These are phyloP conservation scores for Apodemia hepburni DNA, from an alignment of 2,888 invertebrate species.

Conservation along the genomic window DNA sequence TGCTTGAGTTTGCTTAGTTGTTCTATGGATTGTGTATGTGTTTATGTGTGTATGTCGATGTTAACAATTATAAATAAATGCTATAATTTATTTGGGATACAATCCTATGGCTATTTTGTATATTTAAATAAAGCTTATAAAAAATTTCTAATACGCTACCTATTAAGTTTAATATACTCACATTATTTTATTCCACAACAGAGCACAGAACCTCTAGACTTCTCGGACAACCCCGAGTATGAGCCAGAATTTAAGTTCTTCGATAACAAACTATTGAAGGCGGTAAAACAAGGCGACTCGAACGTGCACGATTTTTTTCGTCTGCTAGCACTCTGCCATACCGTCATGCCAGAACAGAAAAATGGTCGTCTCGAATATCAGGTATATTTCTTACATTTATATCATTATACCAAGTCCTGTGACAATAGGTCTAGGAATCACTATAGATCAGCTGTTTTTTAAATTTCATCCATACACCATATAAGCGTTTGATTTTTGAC, in stretches of 20 bases:
- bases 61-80: neutral
- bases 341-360: constrained; percentile 98
- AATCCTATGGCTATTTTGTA: neutral
- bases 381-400: constrained; percentile 40
- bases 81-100: neutral
- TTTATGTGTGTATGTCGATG: neutral
- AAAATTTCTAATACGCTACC: neutral
- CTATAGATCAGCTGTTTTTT: too few relatives aligned
- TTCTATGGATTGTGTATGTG: neutral
- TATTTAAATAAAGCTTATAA: neutral
- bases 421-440: too few relatives aligned
- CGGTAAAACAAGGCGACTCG: constrained; percentile 86
- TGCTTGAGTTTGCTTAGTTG: constrained; percentile 2
- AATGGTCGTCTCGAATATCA: constrained; percentile 91
- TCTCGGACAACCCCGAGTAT: constrained; percentile 95
- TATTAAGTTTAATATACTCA: neutral
- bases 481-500: too few relatives aligned
- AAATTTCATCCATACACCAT: too few relatives aligned
- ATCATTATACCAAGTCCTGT: too few relatives aligned
- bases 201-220: constrained; percentile 91
- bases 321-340: constrained; percentile 97
- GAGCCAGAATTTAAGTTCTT: constrained; percentile 97
- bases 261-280: constrained; percentile 91
- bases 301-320: constrained; percentile 94
- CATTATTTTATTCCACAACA: constrained; percentile 46